Percentiles rank a stretch among this genome's conserved stretches.
phyloP scores from a whole-genome alignment of 2,797 vertebrate genomes.

The Hybognathus amarus region DNA sequence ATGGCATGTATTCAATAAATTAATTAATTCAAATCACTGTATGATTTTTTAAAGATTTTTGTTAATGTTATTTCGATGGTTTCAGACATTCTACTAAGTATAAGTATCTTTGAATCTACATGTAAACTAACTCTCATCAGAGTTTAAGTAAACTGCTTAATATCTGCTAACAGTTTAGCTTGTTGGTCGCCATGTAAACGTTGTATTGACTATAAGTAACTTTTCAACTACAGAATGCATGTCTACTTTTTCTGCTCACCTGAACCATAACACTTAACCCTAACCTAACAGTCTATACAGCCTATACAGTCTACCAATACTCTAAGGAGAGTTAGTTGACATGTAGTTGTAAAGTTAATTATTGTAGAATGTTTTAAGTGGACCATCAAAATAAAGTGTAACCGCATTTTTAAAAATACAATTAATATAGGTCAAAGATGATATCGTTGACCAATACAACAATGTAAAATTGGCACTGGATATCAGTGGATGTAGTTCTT shows the following conservation, averaged over 20 bases:
- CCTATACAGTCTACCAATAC: too few species aligned
- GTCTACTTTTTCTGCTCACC: too few species aligned
- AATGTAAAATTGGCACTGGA: not conserved
- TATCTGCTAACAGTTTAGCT: too few species aligned
- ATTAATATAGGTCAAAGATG: not conserved
- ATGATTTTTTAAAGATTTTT: not conserved
- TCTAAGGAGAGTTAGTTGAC: not conserved
- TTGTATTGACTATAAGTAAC: too few species aligned
- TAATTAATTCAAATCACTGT: not conserved
- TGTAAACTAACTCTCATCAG: not conserved
- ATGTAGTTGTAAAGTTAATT: not conserved
- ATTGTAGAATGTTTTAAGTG: not conserved
- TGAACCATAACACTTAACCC: too few species aligned
- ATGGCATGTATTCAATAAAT: not conserved
- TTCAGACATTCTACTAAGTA: not conserved
- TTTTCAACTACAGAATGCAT: too few species aligned
- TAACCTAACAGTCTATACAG: too few species aligned
- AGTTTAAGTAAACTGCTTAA: too few species aligned
- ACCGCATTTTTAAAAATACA: not conserved
- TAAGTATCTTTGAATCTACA: not conserved
- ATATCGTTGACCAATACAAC: not conserved
- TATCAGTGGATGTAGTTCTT: not conserved
- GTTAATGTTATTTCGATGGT: not conserved
- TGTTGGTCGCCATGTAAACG: too few species aligned
- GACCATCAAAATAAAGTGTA: not conserved